These are phyloP conservation scores for Drosophila pseudoananassae DNA, from an alignment of 1,140 invertebrate species.

Conservation along the genomic window DNA sequence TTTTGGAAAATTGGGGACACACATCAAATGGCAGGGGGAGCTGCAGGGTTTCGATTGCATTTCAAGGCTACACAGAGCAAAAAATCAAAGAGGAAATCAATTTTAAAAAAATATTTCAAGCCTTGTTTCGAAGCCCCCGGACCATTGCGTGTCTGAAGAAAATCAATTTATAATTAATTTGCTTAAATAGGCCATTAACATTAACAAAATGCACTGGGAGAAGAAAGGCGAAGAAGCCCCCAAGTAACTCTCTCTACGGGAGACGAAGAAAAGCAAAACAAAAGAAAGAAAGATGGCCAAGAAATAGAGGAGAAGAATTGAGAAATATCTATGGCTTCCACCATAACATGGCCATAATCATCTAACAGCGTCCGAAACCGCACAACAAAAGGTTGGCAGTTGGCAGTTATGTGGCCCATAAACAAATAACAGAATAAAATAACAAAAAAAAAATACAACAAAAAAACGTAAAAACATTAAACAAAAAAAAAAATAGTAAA, in stretches of 20 bases:
- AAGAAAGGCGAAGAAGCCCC: not conserved
- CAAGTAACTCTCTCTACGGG: constrained; percentile 1
- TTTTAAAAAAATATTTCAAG: not conserved
- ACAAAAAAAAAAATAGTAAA: not conserved
- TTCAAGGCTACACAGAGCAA: constrained; percentile 31
- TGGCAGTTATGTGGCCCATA: constrained; percentile 75
- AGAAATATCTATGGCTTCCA: constrained; percentile 48
- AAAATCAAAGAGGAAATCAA: not conserved
- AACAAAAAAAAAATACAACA: constrained; percentile 21
- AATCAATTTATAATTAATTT: constrained; percentile 57
- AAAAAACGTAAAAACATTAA: not conserved
- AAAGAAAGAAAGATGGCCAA: no score
- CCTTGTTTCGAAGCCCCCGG: no score
- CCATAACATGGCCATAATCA: constrained; percentile 3
- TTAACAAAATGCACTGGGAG: constrained; percentile 36
- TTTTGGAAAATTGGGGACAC: constrained; percentile 47
- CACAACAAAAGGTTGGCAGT: constrained; percentile 47
- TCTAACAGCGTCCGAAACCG: constrained; percentile 44
- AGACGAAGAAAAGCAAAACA: not conserved
- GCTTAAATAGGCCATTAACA: constrained; percentile 67
- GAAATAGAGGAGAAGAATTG: not conserved
- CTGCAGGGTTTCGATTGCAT: constrained; percentile 4
- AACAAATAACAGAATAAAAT: constrained; percentile 51
- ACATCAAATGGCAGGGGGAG: not conserved
- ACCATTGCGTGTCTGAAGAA: constrained; percentile 16